These are phyloP conservation scores for Anisognathus igniventris DNA, from an alignment of 2,797 vertebrate genomes.

Conservation along the genomic window DNA sequence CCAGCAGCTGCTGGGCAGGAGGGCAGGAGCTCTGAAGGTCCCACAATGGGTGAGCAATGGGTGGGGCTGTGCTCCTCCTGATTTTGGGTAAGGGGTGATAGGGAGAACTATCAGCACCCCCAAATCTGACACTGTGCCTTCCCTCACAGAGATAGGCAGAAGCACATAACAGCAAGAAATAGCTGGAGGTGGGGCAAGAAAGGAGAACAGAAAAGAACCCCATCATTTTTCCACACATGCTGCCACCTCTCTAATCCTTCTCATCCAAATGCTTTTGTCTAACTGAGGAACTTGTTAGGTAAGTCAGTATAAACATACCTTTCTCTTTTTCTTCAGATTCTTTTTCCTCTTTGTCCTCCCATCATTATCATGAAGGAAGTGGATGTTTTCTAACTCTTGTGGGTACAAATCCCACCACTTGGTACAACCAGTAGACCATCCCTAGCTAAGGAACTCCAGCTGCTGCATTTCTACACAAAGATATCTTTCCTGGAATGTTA, in stretches of 20 bases:
- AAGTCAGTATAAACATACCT: neutral
- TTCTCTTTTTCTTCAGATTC: neutral
- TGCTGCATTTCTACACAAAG: neutral
- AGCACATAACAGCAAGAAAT: neutral
- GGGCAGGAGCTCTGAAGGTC: neutral
- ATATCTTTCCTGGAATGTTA: neutral
- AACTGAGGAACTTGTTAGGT: neutral
- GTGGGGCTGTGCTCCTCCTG: rapidly evolving
- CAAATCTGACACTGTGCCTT: neutral
- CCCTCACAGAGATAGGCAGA: neutral
- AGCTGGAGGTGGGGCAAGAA: neutral
- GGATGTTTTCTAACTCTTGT: neutral
- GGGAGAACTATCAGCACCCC: neutral
- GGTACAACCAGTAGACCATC: neutral
- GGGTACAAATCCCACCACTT: neutral
- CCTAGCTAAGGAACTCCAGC: neutral
- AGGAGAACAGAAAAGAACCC: neutral
- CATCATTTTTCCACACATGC: neutral
- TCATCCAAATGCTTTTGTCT: neutral
- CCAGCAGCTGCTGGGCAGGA: neutral
- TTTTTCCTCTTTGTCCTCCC: neutral
- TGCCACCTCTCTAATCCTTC: neutral
- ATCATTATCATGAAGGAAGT: neutral
- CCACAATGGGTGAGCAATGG: rapidly evolving
- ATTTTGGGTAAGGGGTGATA: neutral